These are phyloP conservation scores for Noturus placidus DNA, from an alignment of 2,113 vertebrate species.

Conservation along the genomic window DNA sequence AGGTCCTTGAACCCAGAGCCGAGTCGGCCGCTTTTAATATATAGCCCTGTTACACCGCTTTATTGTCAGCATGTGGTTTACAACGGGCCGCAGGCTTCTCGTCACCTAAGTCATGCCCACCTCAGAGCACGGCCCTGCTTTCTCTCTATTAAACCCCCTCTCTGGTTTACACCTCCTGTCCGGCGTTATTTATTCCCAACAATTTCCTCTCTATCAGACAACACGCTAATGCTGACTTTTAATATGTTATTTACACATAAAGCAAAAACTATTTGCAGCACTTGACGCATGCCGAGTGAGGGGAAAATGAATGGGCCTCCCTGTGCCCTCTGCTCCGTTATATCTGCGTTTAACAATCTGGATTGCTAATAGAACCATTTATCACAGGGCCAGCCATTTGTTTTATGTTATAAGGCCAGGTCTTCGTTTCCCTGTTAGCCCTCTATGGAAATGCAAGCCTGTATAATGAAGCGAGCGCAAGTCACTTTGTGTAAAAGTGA, in stretches of 20 bases:
- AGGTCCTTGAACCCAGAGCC: slow-evolving; percentile 69
- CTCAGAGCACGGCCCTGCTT: slow-evolving; percentile 74
- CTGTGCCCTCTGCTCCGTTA: slow-evolving; percentile 81
- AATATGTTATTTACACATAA: slow-evolving; percentile 99
- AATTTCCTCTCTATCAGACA: slow-evolving; percentile 91
- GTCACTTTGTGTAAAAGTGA: slow-evolving; percentile 71
- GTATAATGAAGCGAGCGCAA: slow-evolving; percentile 69
- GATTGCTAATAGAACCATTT: slow-evolving; percentile 99
- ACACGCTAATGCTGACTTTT: slow-evolving; percentile 93
- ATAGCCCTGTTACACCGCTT: slow-evolving; percentile 76
- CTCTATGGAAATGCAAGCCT: slow-evolving; percentile 79
- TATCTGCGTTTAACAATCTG: slow-evolving; percentile 98
- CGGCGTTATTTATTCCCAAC: slow-evolving; percentile 91
- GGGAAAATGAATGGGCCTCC: slow-evolving; percentile 84
- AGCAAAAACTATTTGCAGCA: slow-evolving; percentile 90
- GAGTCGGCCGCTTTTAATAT: slow-evolving; percentile 68
- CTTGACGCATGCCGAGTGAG: slow-evolving; percentile 68
- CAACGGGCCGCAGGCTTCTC: slow-evolving; percentile 78
- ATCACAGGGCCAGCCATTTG: slow-evolving; percentile 83
- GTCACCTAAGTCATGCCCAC: slow-evolving; percentile 93
- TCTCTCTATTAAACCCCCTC: slow-evolving; percentile 76
- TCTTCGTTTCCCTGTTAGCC: slow-evolving; percentile 74
- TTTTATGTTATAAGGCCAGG: slow-evolving; percentile 82
- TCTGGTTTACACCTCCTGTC: slow-evolving; percentile 90
- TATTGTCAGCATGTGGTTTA: slow-evolving; percentile 82